Evolutionary conservation across 1,140 invertebrate genomes (phyloP).

Genomic region (Plectrocnemia conspersa): DNA sequence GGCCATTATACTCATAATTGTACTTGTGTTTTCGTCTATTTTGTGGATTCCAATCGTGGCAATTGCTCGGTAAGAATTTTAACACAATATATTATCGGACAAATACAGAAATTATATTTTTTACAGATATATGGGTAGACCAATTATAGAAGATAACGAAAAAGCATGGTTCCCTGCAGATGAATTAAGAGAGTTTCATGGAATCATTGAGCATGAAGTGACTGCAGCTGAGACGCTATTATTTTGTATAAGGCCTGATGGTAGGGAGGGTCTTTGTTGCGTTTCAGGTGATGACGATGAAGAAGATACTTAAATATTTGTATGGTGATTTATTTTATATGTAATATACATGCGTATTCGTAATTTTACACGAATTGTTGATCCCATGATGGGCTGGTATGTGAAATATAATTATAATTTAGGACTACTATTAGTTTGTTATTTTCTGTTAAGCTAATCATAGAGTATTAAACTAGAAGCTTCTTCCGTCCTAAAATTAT

Average conservation of each 20-base stretch:
- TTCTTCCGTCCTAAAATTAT: no score
- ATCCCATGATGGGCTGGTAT: no score
- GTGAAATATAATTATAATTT: no score
- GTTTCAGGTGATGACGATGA: constrained; percentile 64
- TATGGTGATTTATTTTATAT: background rate
- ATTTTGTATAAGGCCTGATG: constrained; percentile 80
- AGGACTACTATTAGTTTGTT: no score
- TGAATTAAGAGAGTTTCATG: constrained; percentile 83
- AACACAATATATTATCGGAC: background rate
- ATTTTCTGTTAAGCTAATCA: no score
- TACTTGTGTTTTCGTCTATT: constrained; percentile 74
- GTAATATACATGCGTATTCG: no score
- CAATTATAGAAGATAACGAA: constrained; percentile 82
- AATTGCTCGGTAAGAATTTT: constrained; percentile 63
- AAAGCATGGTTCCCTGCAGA: constrained; percentile 88
- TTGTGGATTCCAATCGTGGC: constrained; percentile 85
- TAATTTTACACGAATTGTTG: no score
- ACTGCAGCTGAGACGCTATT: constrained; percentile 71
- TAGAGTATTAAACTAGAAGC: no score
- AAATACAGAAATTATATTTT: background rate
- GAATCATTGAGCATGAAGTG: constrained; percentile 74
- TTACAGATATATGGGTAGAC: constrained; percentile 66
- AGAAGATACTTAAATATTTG: constrained; percentile 6
- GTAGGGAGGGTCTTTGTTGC: constrained; percentile 76
- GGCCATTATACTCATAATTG: constrained; percentile 69